phyloP scores from a whole-genome alignment of 1,140 invertebrate genomes.

The Eriocheir sinensis region DNA sequence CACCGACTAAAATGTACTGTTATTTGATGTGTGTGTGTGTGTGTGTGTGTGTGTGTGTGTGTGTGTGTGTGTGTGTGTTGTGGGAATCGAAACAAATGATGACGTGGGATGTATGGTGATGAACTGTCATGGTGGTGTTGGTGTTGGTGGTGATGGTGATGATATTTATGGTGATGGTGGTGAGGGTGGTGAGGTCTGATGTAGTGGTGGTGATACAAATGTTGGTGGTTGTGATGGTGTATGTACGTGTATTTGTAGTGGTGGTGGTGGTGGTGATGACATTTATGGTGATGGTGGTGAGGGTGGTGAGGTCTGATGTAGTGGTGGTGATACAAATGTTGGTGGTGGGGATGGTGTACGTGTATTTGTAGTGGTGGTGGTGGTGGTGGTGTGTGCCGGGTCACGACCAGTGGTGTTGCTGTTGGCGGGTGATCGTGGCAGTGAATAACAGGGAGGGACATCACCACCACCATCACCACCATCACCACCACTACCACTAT shows the following conservation, averaged over 20 bases:
- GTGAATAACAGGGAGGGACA: background rate
- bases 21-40: no score
- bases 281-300: no score
- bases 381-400: background rate
- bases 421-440: background rate
- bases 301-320: background rate
- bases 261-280: background rate
- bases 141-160: no score
- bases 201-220: background rate
- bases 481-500: conserved; percentile 9
- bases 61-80: no score
- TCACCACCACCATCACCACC: background rate
- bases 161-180: no score
- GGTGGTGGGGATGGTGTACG: no score
- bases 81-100: no score
- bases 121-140: no score
- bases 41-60: no score
- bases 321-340: background rate
- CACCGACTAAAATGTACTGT: no score
- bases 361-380: background rate
- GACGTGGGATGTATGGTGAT: no score
- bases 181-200: background rate
- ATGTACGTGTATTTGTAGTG: no score
- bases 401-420: background rate
- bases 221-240: background rate